These are phyloP conservation scores for Zele albiditarsus DNA, from an alignment of 2,888 invertebrate genomes.

Conservation along the genomic window DNA sequence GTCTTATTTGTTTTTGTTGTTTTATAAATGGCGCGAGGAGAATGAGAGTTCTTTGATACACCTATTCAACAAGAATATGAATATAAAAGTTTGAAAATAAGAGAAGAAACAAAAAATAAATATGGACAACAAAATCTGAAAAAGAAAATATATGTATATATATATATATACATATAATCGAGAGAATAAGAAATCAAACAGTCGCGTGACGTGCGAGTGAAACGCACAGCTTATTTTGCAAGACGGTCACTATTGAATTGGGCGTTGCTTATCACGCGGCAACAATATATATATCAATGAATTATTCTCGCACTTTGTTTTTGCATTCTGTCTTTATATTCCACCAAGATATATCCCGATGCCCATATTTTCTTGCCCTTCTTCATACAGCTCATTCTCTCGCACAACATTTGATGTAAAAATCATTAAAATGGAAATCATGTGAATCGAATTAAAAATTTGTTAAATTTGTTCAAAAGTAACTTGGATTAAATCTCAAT, in stretches of 20 bases:
- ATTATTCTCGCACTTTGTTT: conserved; percentile 47
- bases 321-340: conserved; percentile 33
- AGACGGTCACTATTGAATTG: conserved; percentile 14
- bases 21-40: too few relatives aligned
- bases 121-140: too few relatives aligned
- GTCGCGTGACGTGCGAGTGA: conserved; percentile 19
- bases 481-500: too few relatives aligned
- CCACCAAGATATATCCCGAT: too few relatives aligned
- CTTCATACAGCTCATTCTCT: background rate
- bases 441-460: too few relatives aligned
- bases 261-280: conserved; percentile 36
- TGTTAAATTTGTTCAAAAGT: too few relatives aligned
- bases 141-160: background rate
- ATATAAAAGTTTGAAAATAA: background rate
- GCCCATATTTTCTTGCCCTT: too few relatives aligned
- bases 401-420: too few relatives aligned
- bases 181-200: conserved; percentile 2
- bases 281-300: conserved; percentile 50
- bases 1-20: too few relatives aligned
- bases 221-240: conserved; percentile 1
- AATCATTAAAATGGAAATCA: too few relatives aligned
- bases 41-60: too few relatives aligned
- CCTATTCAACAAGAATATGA: background rate
- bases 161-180: background rate
- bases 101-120: background rate